Conservation (phyloP, 2,888 invertebrate genomes). For the Rhogogaster chlorosoma region DNA sequence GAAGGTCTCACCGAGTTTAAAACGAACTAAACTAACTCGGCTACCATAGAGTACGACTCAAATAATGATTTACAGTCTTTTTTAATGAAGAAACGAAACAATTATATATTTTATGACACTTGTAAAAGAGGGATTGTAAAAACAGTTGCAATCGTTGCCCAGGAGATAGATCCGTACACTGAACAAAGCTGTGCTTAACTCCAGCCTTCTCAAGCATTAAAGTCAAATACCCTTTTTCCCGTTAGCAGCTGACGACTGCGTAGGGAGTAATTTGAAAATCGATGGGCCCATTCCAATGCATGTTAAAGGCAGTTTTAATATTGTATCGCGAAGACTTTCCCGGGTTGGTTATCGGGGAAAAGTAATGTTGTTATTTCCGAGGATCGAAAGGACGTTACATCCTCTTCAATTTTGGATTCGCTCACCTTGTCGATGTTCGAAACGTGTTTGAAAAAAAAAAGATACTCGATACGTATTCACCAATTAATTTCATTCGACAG, state of each 20-base stretch:
- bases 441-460: slow-evolving; percentile 16
- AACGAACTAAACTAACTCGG: background rate
- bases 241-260: slow-evolving; percentile 34
- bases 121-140: slow-evolving; percentile 41
- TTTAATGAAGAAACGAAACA: slow-evolving; percentile 48
- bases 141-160: slow-evolving; percentile 34
- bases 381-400: background rate
- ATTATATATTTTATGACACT: slow-evolving; percentile 42
- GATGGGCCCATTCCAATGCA: slow-evolving; percentile 32
- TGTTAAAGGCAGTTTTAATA: slow-evolving; percentile 28
- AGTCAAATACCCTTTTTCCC: slow-evolving; percentile 30
- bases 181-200: slow-evolving; percentile 3
- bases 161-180: background rate
- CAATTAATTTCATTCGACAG: slow-evolving; percentile 14
- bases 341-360: background rate
- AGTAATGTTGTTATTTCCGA: background rate
- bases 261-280: slow-evolving; percentile 34
- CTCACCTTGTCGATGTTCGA: slow-evolving; percentile 21
- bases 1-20: slow-evolving; percentile 44
- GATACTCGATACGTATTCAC: background rate
- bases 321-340: background rate
- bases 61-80: slow-evolving; percentile 40
- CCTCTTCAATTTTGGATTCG: slow-evolving; percentile 7
- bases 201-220: slow-evolving; percentile 7
- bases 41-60: background rate